Base-by-base conservation (phyloP, 2,113 vertebrate genomes). In the Calidris pygmaea region DNA sequence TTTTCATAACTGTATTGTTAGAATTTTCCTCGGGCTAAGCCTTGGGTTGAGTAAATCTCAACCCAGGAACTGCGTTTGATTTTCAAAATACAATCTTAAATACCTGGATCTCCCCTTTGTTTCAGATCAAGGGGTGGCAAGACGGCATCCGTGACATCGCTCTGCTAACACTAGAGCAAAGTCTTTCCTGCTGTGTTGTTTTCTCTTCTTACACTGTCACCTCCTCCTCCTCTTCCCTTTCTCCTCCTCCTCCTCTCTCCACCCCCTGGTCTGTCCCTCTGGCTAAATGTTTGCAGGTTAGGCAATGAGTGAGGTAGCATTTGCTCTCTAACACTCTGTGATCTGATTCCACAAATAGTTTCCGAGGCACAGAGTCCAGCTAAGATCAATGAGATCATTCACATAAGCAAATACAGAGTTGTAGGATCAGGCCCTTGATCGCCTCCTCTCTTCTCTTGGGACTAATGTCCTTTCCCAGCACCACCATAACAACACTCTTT, bases 371-470 rank as follows among this genome's bases (percentile, higher is more conserved):
- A 86, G 85, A 90, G 68, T 92, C 63, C 86, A 45, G 35, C 58
- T 26, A 72, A 90, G 85, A 94, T 89, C 88, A 94, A 62, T 90
- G 82, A 96, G 90, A 95, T 96, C 87, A 92, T 83, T 91, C 93
- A 85, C 85, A 94, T 63, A 72, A 93, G 85, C 79, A 96, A 95
- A 96, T 88, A 90, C 52, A 91, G 92, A 86, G 89, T 74, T 94
- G 79, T 71, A 65, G 92, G 90, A 95, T 92, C 84, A 94, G 83
- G 48, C 48, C 32, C 84, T 82, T 85, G 83, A 91, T 96, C 6
- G 0, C 26, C 88, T 86, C 50, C 34, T 87, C 72, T 84, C 76
- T 81, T 90, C 60, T 87, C 60, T 60, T 68, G 60, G 71, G 58
- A 56, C 83, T 89, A 21, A 59, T 37, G 35, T 75, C 58, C 39